phyloP scores from a whole-genome alignment of 2,797 vertebrate genomes.

The Scolopax bukidnonensis region DNA sequence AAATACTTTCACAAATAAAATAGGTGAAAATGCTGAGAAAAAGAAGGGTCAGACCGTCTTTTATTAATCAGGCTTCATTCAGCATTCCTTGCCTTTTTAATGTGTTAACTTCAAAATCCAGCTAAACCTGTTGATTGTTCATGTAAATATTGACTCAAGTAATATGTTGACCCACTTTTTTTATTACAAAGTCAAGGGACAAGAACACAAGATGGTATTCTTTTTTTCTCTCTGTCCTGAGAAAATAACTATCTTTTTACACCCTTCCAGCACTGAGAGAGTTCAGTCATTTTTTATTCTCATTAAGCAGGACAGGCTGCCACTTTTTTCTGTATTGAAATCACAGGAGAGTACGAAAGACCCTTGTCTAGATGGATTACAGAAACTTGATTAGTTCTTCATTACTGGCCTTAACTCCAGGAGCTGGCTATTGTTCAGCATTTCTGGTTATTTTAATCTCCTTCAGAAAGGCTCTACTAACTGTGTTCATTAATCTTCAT shows the following conservation, averaged over 20 bases:
- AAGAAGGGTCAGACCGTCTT: background rate
- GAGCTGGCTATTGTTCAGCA: slow-evolving; percentile 31
- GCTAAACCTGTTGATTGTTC: background rate
- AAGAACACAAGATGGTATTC: background rate
- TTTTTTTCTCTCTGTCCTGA: background rate
- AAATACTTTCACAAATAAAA: background rate
- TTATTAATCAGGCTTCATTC: slow-evolving; percentile 36
- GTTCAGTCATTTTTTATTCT: background rate
- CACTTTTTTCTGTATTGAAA: background rate
- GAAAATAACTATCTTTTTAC: background rate
- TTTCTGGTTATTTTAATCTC: slow-evolving; percentile 28
- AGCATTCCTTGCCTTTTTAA: background rate
- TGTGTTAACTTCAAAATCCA: background rate
- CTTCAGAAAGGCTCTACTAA: slow-evolving; percentile 16
- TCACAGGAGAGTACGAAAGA: background rate
- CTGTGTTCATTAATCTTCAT: slow-evolving; percentile 27
- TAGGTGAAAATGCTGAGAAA: background rate
- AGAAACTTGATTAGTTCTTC: slow-evolving; percentile 43
- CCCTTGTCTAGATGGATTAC: slow-evolving; percentile 17
- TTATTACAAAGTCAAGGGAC: background rate
- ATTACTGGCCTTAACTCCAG: slow-evolving; percentile 33
- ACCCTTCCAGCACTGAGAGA: background rate
- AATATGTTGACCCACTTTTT: background rate
- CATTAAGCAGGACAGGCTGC: background rate
- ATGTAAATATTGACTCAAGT: slow-evolving; percentile 10